Conservation (phyloP, 1,140 invertebrate species). For the Meloidogyne floridensis region DNA sequence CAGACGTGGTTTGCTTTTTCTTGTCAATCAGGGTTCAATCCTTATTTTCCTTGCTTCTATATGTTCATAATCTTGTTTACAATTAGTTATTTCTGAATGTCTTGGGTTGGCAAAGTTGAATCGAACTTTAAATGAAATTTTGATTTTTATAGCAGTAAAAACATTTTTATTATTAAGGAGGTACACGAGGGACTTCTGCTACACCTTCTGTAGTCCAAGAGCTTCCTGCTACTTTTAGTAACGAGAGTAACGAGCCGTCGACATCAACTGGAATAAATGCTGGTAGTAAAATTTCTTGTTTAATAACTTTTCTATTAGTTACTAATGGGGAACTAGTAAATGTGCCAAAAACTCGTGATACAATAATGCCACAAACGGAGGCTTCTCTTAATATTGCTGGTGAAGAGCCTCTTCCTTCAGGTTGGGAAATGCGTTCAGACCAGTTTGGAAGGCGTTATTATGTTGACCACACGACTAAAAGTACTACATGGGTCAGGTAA, state of each 20-base stretch:
- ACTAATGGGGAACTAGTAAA: neutral
- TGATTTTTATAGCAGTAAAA: no score
- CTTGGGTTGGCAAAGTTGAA: no score
- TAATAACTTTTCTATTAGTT: neutral
- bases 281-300: constrained; percentile 1
- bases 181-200: constrained; percentile 15
- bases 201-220: constrained; percentile 22
- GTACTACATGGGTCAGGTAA: constrained; percentile 83
- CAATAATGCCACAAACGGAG: constrained; percentile 49
- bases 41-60: neutral
- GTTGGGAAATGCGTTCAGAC: constrained; percentile 67
- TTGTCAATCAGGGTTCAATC: no score
- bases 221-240: neutral
- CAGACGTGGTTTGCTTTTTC: constrained; percentile 33
- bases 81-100: no score
- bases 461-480: constrained; percentile 70
- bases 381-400: neutral
- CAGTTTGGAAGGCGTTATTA: constrained; percentile 70
- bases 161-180: constrained; percentile 5
- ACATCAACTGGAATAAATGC: constrained; percentile 36
- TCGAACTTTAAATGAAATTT: no score
- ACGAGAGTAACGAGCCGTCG: constrained; percentile 36
- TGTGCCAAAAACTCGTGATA: constrained; percentile 48
- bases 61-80: neutral
- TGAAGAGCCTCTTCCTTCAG: constrained; percentile 63